Base-by-base conservation (phyloP, 2,888 invertebrate genomes). In the Meteorus cinctellus region DNA sequence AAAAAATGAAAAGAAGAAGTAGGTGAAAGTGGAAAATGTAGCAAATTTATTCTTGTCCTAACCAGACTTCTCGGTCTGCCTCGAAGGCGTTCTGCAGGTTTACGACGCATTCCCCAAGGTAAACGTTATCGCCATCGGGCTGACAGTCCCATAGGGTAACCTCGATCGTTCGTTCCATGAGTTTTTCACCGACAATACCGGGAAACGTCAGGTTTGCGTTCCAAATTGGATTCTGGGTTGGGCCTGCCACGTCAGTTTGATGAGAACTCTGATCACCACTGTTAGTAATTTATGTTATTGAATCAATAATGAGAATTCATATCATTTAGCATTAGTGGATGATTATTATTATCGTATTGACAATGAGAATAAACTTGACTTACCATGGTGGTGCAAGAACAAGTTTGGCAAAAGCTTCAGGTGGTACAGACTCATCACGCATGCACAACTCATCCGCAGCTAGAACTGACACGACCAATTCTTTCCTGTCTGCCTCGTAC, bases 201-300 rank as follows among this genome's bases (percentile, higher is more conserved):
- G 94, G 92, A 87, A 97, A 96, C 75, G 95, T 95, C 41, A 97
- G 91, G 27, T 96, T 97, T 24, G 97, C 96, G 89, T 97, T 97
- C 97, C 97, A 97, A 73, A 96, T 95, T 1, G 97, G 97, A 88
- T 95, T 96, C 87, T 95, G 95, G 0, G 96, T 95, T 16, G 96
- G 95, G 74, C 96, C 96, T 1, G 96, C 96, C 19, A 96, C 94
- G 87, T 95, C 96, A 1, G 96, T 96, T 89, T 96, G 96, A 78
- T 95, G 92, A 5, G 94, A 94, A 75, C 93, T 93, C 81, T 94
- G 94, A 86, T 94, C 95, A 72, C 94, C 94, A 75, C 96, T 96
- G 86, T 1, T 86, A 84, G 79, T n/a, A 75, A 60, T 45, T 51
- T 45, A 71, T 63, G 74, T 65, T 34, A 6, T 71, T 71, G 65